Conservation (phyloP, 1,140 invertebrate species). For the Cherax quadricarinatus region DNA sequence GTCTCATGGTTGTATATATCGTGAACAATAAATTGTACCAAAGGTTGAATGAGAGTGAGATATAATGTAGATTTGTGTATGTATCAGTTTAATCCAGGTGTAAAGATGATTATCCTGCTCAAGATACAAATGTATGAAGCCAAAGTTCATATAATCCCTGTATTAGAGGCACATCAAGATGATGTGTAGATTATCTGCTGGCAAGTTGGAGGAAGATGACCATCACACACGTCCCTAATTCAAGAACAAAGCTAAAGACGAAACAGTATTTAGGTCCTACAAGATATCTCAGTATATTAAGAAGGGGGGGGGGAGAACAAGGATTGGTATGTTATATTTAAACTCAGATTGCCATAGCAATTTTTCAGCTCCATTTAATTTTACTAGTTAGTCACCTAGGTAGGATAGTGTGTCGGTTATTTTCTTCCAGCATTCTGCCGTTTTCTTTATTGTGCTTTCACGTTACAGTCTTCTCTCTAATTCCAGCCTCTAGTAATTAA, state of each 20-base stretch:
- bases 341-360: not conserved
- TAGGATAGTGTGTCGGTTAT: constrained; percentile 38
- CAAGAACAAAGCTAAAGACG: not conserved
- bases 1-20: constrained; percentile 54
- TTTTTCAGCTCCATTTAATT: not conserved
- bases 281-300: no score
- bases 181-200: constrained; percentile 44
- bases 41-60: constrained; percentile 70
- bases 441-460: constrained; percentile 63
- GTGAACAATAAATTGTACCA: constrained; percentile 60
- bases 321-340: not conserved
- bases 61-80: constrained; percentile 67
- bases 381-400: not conserved
- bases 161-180: constrained; percentile 52
- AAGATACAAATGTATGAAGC: constrained; percentile 69
- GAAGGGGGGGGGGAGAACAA: not conserved
- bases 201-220: constrained; percentile 51
- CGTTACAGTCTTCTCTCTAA: constrained; percentile 46
- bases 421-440: constrained; percentile 55
- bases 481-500: constrained; percentile 9
- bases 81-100: constrained; percentile 58
- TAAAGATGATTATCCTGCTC: constrained; percentile 65
- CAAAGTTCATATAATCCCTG: constrained; percentile 67
- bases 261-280: not conserved
- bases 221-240: constrained; percentile 11